A percentile compares a stretch with the other conserved stretches of the same genome.
Conservation (phyloP, 2,113 vertebrate genomes). For the Hydrolagus affinis region DNA sequence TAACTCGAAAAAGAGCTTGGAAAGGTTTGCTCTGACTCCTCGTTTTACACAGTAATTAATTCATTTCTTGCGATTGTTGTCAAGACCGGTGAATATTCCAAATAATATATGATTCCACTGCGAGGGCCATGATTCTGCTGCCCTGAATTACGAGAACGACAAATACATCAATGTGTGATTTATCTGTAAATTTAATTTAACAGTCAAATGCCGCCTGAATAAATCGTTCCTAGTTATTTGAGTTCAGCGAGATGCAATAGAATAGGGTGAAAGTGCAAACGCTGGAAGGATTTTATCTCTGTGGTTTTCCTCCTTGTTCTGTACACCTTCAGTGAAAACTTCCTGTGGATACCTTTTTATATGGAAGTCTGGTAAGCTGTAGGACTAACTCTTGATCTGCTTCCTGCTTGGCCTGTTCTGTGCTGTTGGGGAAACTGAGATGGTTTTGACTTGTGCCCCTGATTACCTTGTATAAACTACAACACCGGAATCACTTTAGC, state of each 20-base stretch:
- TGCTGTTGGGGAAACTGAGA: neutral
- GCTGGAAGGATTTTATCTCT: neutral
- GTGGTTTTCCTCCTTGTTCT: neutral
- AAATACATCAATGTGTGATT: neutral
- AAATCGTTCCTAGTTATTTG: neutral
- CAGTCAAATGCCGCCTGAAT: too few relatives aligned
- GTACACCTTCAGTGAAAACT: neutral
- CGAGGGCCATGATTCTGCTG: neutral
- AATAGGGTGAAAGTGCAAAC: neutral
- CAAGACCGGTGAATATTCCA: slow-evolving; percentile 12
- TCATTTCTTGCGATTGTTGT: neutral
- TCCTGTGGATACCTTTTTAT: neutral
- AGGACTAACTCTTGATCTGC: neutral
- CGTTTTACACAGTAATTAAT: neutral
- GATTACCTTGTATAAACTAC: neutral
- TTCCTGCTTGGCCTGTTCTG: neutral
- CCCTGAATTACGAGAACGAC: neutral
- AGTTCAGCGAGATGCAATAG: neutral
- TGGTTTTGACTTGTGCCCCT: neutral
- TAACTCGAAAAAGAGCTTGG: neutral
- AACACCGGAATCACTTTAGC: neutral
- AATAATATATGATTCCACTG: neutral
- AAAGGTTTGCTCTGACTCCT: neutral
- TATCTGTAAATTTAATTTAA: neutral
- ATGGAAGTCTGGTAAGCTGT: neutral